Evolutionary conservation across 2,888 invertebrate genomes (phyloP).

Genomic region (Noctua janthe): DNA sequence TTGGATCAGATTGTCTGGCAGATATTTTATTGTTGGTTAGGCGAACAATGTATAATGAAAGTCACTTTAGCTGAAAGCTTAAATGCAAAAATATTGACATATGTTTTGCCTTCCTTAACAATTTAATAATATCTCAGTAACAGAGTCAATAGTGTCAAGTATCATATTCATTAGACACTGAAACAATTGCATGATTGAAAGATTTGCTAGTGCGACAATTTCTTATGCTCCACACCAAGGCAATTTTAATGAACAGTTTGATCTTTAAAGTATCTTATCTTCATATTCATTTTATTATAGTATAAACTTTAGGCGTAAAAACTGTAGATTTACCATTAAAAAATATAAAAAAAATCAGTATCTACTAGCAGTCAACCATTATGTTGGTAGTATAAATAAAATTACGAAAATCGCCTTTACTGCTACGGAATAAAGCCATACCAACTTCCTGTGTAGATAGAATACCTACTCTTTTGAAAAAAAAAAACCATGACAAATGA

Average conservation of each 20-base stretch:
- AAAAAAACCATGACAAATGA: neutral
- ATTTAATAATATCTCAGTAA: neutral
- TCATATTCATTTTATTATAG: constrained; percentile 11
- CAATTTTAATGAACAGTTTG: constrained; percentile 34
- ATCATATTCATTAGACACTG: neutral
- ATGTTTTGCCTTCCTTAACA: neutral
- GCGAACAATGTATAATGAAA: neutral
- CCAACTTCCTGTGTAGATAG: too few relatives aligned
- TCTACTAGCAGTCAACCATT: neutral
- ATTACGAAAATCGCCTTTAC: neutral
- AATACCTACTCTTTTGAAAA: neutral
- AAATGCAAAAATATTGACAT: neutral
- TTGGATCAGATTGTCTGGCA: neutral
- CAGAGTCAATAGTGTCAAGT: constrained; percentile 2
- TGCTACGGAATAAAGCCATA: neutral
- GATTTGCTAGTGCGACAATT: constrained; percentile 9
- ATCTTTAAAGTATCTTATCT: constrained; percentile 31
- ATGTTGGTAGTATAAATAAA: neutral
- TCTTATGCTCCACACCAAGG: constrained; percentile 21
- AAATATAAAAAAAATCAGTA: neutral
- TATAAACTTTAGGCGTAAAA: constrained; percentile 4
- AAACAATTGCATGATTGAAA: constrained; percentile 21
- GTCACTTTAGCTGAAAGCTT: neutral
- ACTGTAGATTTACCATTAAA: neutral
- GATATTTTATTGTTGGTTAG: neutral